Evolutionary conservation across 2,797 vertebrate species (phyloP), one percentile per base, ranked within the genome.

Genomic region (Pterois miles): DNA sequence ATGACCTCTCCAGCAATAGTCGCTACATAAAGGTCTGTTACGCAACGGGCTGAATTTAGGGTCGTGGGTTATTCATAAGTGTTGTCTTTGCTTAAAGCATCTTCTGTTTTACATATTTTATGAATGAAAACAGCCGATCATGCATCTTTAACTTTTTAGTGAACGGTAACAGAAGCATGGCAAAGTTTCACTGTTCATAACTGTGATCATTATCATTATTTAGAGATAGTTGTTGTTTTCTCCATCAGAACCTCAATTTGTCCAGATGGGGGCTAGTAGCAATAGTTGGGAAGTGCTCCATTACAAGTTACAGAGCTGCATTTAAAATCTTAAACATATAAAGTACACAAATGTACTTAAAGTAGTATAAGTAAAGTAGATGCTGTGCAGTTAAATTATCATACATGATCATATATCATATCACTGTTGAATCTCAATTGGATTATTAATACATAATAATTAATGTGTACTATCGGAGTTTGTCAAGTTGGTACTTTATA

Each of bases 1-100:
- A 54, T 89, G 84, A 90, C 86, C 86, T 87, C 82, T 84, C 71
- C 76, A 57, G 76, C 71, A 78, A 83, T 75, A 84, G 85, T 33
- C 53, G 60, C 43, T 54, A 23, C 65, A 63, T 38, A 85, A 87
- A 81, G 80, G 73, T 73, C 82, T 29, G 23, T 87, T 89, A 85
- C 36, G 62, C 84, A 93, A 86, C 29, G 4, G 52, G 22, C 46
- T 62, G 58, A 25, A 74, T 87, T 80, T 74, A 46, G 73, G 34
- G 31, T 60, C 50, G 40, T 34, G 69, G 57, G 63, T 58, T 68
- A 72, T 79, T 70, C 53, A 71, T 57, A 27, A 56, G 23, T 65
- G 57, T 46, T 31, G 25, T 68, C 73, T 56, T 74, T 72, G 71
- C 76, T 53, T 72, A 13, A 60, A 81, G 71, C 36, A 6, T n/a